Evolutionary conservation across 2,888 invertebrate species (phyloP).

Genomic region (Melanostoma mellinum): DNA sequence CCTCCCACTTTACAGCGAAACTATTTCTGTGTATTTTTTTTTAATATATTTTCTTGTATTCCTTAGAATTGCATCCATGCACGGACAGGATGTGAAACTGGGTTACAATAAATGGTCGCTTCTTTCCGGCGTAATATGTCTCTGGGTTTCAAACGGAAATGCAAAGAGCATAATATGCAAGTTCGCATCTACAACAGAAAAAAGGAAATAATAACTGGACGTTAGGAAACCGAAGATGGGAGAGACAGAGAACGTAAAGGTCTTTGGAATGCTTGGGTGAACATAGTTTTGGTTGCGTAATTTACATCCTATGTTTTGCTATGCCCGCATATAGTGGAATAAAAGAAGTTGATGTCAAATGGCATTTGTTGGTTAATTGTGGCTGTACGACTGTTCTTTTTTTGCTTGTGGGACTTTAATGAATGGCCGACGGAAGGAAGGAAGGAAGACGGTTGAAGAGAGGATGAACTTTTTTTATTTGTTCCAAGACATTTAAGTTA

Average conservation of each 20-base stretch:
- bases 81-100: slow-evolving; percentile 63
- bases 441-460: background rate
- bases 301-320: slow-evolving; percentile 50
- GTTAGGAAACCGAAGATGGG: slow-evolving; percentile 29
- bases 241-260: background rate
- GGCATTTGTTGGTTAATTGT: slow-evolving; percentile 50
- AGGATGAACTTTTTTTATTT: background rate
- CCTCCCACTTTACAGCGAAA: slow-evolving; percentile 35
- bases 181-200: slow-evolving; percentile 45
- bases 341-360: slow-evolving; percentile 45
- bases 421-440: slow-evolving; percentile 7
- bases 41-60: background rate
- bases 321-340: slow-evolving; percentile 13
- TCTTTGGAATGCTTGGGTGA: slow-evolving; percentile 43
- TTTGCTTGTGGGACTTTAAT: slow-evolving; percentile 26
- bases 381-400: slow-evolving; percentile 16
- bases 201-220: slow-evolving; percentile 55
- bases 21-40: slow-evolving; percentile 57
- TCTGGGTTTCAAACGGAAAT: slow-evolving; percentile 64
- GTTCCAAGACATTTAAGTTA: no score
- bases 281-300: slow-evolving; percentile 62
- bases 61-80: slow-evolving; percentile 43
- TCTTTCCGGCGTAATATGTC: slow-evolving; percentile 71
- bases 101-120: slow-evolving; percentile 70
- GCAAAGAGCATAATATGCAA: slow-evolving; percentile 67